Evolutionary conservation across 2,797 vertebrate species (phyloP).

Genomic region (Sebastes goodei): DNA sequence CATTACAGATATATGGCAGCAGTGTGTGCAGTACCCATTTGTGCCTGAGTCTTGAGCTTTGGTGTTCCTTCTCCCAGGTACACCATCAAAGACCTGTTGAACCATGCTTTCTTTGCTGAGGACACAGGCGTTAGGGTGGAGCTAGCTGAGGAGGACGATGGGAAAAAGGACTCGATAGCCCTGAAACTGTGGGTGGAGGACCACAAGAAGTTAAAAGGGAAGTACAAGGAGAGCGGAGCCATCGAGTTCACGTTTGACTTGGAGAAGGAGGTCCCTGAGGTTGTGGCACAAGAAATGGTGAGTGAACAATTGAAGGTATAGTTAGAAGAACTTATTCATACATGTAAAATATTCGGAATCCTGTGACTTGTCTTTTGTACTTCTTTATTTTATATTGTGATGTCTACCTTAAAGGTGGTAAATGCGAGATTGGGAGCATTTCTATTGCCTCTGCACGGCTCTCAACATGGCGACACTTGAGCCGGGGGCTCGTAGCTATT

Average conservation of each 20-base stretch:
- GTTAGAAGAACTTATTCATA: background rate
- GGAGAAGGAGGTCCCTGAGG: constrained; percentile 95
- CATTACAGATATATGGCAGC: background rate
- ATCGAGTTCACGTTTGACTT: constrained; percentile 97
- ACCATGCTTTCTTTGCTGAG: constrained; percentile 98
- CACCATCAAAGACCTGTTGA: constrained; percentile 96
- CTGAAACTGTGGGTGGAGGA: constrained; percentile 98
- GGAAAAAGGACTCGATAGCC: constrained; percentile 94
- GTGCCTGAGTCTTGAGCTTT: constrained; percentile 1
- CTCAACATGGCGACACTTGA: background rate
- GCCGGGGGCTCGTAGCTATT: background rate
- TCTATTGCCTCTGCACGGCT: background rate
- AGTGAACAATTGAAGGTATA: constrained; percentile 34
- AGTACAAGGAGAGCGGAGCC: constrained; percentile 98
- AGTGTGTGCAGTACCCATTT: background rate
- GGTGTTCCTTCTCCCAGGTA: constrained; percentile 81
- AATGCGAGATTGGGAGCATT: background rate
- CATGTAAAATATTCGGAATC: background rate
- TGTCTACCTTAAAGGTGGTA: background rate
- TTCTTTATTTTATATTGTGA: background rate
- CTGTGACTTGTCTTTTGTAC: background rate
- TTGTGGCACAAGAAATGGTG: constrained; percentile 98
- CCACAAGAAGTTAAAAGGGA: constrained; percentile 97
- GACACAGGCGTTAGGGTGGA: constrained; percentile 98
- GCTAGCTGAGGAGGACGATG: constrained; percentile 96